Conservation (phyloP, 2,888 invertebrate species). For the Oligia fasciuncula region DNA sequence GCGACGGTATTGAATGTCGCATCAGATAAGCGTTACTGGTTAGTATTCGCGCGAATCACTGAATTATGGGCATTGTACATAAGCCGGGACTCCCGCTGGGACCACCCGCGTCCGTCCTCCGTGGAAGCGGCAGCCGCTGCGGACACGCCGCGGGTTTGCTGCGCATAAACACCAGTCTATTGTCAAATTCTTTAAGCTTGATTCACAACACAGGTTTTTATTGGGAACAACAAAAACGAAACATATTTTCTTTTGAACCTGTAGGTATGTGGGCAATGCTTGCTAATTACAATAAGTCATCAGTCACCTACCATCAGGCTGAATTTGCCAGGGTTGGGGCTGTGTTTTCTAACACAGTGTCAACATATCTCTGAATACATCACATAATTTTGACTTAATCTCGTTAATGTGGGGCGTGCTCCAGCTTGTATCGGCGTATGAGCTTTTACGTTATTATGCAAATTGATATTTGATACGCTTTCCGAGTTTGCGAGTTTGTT, state of each 20-base stretch:
- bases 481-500: slow-evolving; percentile 75
- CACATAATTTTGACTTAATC: slow-evolving; percentile 85
- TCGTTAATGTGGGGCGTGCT: slow-evolving; percentile 80
- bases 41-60: slow-evolving; percentile 86
- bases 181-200: slow-evolving; percentile 55
- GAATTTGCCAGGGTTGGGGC: slow-evolving; percentile 37
- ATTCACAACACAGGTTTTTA: slow-evolving; percentile 35
- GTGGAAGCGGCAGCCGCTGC: slow-evolving; percentile 62
- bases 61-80: slow-evolving; percentile 85
- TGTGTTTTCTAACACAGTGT: slow-evolving; percentile 64
- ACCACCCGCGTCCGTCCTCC: slow-evolving; percentile 83
- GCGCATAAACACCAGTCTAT: slow-evolving; percentile 57
- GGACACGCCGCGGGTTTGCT: slow-evolving; percentile 60
- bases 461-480: slow-evolving; percentile 84
- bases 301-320: slow-evolving; percentile 31
- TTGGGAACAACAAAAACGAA: slow-evolving; percentile 27
- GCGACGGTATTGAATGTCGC: slow-evolving; percentile 80
- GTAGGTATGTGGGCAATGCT: slow-evolving; percentile 1
- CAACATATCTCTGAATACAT: slow-evolving; percentile 77
- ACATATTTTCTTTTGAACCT: slow-evolving; percentile 12
- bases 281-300: slow-evolving; percentile 45
- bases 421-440: slow-evolving; percentile 79
- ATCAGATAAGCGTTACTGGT: slow-evolving; percentile 81
- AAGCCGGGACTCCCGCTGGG: slow-evolving; percentile 83
- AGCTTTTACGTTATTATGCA: slow-evolving; percentile 85